Evolutionary conservation across 2,113 vertebrate species (phyloP), one percentile per base, ranked within the genome.

Genomic region (Penelope pileata): DNA sequence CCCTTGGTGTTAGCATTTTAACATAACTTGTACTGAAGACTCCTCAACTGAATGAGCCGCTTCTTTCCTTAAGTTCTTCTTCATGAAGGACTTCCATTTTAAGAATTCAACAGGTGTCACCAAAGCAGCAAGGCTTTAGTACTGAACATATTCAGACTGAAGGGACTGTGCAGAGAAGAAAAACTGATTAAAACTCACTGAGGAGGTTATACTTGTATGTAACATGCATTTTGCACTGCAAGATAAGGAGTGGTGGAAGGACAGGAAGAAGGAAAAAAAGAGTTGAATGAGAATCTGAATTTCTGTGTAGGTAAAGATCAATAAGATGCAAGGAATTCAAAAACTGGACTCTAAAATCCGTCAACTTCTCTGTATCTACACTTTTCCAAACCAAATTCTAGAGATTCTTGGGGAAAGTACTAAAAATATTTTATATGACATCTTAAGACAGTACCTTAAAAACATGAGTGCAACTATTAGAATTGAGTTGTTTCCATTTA

Each of bases 61-160:
- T 83, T 66, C 59, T 79, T 96, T 79, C 79, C 70, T 77, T 87
- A 94, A 91, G 53, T 70, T 86, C 17, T 60, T 86, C 76, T 93
- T 90, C 93, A 51, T 19, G 89, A 96, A 91, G 93, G 78, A 91
- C 70, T 59, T 34, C 0, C 8, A 62, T 54, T 87, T 68, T 94
- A 94, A 96, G 88, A 91, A 67, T 27, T 79, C 95, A 93, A 21
- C 83, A 68, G 92, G 74, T 75, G 95, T 98, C 97, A 97, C 91
- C 77, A 95, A 92, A 92, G 93, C 43, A 97, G 94, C 93, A 97
- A 96, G 40, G 97, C 97, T 98, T 98, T 99, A 99, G 98, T 99
- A 99, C 97, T 98, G 98, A 98, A 98, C 97, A 98, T 97, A 98
- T 80, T 99, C 98, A 95, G 99, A 99, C 96, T 98, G 99, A 98